Conservation (phyloP, 1,140 invertebrate genomes). For the Matsumurasca onukii region DNA sequence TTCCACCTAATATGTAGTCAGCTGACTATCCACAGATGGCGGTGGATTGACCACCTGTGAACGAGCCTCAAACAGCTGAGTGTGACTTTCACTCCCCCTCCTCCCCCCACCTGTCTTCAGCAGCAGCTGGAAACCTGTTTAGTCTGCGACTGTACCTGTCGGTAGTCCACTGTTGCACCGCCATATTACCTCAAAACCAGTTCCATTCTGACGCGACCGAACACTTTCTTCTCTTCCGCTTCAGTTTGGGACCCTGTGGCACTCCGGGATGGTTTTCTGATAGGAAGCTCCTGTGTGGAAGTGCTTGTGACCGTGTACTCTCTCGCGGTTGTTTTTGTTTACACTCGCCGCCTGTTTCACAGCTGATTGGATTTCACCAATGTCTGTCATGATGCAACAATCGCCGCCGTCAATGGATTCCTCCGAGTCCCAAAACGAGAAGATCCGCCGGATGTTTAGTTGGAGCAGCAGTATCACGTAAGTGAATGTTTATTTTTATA, state of each 20-base stretch:
- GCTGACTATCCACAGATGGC: too few species aligned
- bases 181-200: background rate
- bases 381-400: too few species aligned
- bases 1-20: too few species aligned
- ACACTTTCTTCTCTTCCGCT: constrained; percentile 20
- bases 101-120: background rate
- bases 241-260: background rate
- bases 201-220: constrained; percentile 1
- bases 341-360: too few species aligned
- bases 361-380: constrained; percentile 4
- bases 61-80: too few species aligned
- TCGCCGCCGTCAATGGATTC: constrained; percentile 8
- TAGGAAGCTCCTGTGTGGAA: too few species aligned
- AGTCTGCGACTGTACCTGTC: background rate
- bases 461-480: constrained; percentile 31
- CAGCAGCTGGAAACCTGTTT: background rate
- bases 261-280: constrained; percentile 13
- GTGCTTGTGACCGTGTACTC: too few species aligned
- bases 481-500: too few species aligned
- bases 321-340: background rate
- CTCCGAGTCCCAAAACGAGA: constrained; percentile 28
- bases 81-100: constrained; percentile 15
- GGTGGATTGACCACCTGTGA: constrained; percentile 9
- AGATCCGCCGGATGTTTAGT: constrained; percentile 30
- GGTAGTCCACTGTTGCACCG: too few species aligned